Percentiles rank a stretch among this genome's conserved stretches.
Evolutionary conservation across 2,113 vertebrate genomes (phyloP).

Genomic region (Zingel zingel): DNA sequence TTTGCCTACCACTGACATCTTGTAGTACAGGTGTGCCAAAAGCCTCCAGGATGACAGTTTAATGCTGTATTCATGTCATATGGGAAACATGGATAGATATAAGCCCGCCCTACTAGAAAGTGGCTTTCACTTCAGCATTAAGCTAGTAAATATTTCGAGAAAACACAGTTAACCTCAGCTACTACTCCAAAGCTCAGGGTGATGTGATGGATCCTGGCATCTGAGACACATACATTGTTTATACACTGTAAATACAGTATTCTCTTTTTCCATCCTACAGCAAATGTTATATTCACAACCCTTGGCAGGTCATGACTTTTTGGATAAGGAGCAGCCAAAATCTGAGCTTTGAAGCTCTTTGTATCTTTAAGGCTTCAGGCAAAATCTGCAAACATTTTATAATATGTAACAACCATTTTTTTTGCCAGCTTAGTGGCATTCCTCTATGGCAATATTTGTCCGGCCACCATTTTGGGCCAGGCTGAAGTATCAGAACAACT

Average conservation of each 20-base stretch:
- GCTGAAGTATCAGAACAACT: not conserved
- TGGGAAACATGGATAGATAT: constrained; percentile 30
- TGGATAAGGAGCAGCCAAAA: not conserved
- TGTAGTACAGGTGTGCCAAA: constrained; percentile 66
- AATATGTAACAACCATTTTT: not conserved
- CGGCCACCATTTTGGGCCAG: no score
- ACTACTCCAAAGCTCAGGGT: constrained; percentile 11
- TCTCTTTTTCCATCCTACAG: not conserved
- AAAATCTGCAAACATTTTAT: not conserved
- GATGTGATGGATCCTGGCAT: constrained; percentile 52
- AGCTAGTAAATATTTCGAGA: constrained; percentile 16
- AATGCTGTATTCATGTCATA: constrained; percentile 58
- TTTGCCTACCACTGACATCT: constrained; percentile 61
- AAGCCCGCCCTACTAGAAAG: not conserved
- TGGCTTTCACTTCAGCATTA: constrained; percentile 28
- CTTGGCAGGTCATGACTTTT: not conserved
- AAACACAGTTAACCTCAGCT: constrained; percentile 30
- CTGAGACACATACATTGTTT: not conserved
- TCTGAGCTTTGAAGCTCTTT: not conserved
- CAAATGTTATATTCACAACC: not conserved
- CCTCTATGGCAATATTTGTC: not conserved
- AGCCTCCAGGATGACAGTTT: constrained; percentile 63
- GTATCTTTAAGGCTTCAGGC: not conserved
- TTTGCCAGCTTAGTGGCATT: not conserved
- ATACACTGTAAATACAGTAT: not conserved